Evolutionary conservation across 2,797 vertebrate genomes (phyloP), one percentile per base, ranked within the genome.

Genomic region (Bovichtus variegatus): DNA sequence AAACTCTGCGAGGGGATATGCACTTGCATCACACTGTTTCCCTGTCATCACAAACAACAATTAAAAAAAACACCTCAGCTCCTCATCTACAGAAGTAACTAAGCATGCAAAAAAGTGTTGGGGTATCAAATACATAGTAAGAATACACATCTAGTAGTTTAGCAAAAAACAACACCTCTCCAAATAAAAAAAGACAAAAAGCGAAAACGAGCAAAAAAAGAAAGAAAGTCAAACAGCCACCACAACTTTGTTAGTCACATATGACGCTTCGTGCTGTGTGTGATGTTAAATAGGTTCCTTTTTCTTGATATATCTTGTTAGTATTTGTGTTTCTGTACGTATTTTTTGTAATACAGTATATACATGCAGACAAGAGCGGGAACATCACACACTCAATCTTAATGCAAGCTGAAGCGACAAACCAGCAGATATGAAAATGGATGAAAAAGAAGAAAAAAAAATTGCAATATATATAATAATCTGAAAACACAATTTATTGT

Each of bases 101-200:
- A 86, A 88, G 92, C 95, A 95, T 96, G 95, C 95, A 95, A 93
- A 93, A 47, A 91, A 90, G 80, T 86, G 78, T 87, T 21, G 78
- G 89, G 90, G 90, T 95, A 93, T 94, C 88, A 94, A 94, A 94
- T 94, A 94, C 93, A 88, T 74, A 87, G 83, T 92, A 92, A 92
- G 87, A 94, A 93, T 90, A 92, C 90, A 94, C 94, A 94, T 90
- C 90, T 90, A 94, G 72, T 78, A 91, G 77, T 87, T 92, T 49
- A 89, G 91, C 91, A 88, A 92, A 92, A 84, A 84, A 89, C 88
- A 82, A 90, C 74, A 87, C 78, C 89, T 91, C 86, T 90, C 83
- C 79, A 82, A 80, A 80, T 68, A 69, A 91, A 73, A 76, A 65
- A 41, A 61, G 76, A 59, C 57, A 70, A 83, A 84, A 87, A 55